Base-by-base conservation (phyloP, 2,888 invertebrate species). In the Cephus runcator region DNA sequence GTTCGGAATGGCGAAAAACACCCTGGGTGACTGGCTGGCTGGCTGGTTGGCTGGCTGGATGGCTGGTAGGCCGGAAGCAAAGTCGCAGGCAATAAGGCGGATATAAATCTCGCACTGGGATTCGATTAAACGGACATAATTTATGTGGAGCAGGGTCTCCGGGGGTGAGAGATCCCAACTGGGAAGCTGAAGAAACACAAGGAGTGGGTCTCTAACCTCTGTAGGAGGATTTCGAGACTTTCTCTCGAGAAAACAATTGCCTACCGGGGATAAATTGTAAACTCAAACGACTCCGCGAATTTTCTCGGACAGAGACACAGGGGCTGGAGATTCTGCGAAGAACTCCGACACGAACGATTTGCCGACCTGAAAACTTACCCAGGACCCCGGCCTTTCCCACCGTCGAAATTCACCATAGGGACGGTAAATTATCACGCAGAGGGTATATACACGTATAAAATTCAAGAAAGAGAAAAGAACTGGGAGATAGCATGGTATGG, bases 91-190 rank as follows among this genome's bases (percentile, higher is more conserved):
- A 89, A 90, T 90, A 91, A 89, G 87, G 82, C 79, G 80, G 83
- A 84, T 85, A 88, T 91, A 91, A 90, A 91, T 91, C 89, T 86
- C 83, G 40, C 76, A 77, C 84, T 83, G 81, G 84, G 87, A 90
- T 90, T 90, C 89, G 89, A 90, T 89, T 90, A 90, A 87, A 88
- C 85, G 84, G 85, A 85, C 87, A 87, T 88, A 88, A 89, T 87
- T 88, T 87, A 88, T 85, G 83, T 80, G 77, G 79, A 78, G 69
- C 69, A 56, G 56, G 23, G 23, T 56, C 56, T 56, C 23, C 9
- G 23, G 56, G 56, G 9, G 23, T 23, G 56, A 2, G 23, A 56
- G 23, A 23, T 2, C 56, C 56, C 56, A 56, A 56, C 23, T 9
- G 56, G 56, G 23, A 23, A 23, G 23, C 56, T 23, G 56, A 56